Percentiles rank a stretch among this genome's conserved stretches.
These are phyloP conservation scores for Melanotaenia maccullochi DNA, from an alignment of 2,797 vertebrate species.

Conservation along the genomic window DNA sequence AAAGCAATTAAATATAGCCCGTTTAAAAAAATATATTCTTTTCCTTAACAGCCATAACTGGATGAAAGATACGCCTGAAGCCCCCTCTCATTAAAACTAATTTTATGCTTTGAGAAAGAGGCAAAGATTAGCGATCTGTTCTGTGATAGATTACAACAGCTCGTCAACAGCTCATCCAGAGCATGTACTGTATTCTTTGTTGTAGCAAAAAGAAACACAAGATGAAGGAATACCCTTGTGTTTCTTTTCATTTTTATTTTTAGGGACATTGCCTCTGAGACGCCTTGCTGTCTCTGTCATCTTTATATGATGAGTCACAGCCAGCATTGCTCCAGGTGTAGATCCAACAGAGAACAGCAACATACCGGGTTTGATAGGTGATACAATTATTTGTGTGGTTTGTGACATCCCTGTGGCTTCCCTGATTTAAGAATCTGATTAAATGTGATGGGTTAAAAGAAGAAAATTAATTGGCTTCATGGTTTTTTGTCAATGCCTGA, in stretches of 20 bases:
- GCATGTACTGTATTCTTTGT: constrained; percentile 7
- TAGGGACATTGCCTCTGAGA: constrained; percentile 46
- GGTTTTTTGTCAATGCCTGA: too few species aligned
- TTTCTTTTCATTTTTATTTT: constrained; percentile 48
- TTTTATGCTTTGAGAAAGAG: constrained; percentile 44
- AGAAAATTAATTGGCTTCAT: constrained; percentile 3
- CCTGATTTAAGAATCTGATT: neutral
- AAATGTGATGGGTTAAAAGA: neutral
- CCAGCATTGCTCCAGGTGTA: constrained; percentile 44
- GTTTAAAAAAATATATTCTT: constrained; percentile 7
- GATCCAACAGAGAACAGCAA: constrained; percentile 3
- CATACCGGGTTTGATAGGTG: constrained; percentile 1
- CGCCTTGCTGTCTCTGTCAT: constrained; percentile 50
- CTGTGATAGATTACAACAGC: constrained; percentile 30
- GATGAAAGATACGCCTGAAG: constrained; percentile 36
- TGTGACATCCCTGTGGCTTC: neutral
- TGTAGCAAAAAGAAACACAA: too few species aligned
- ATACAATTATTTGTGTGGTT: neutral
- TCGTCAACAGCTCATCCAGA: constrained; percentile 38
- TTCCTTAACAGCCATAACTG: constrained; percentile 24
- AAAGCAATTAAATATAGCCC: constrained; percentile 29
- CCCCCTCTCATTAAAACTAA: constrained; percentile 21
- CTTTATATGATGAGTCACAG: constrained; percentile 48
- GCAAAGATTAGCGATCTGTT: constrained; percentile 29
- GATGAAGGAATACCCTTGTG: constrained; percentile 42